Evolutionary conservation across 2,113 vertebrate genomes (phyloP).

Genomic region (Brevimyrus niger): DNA sequence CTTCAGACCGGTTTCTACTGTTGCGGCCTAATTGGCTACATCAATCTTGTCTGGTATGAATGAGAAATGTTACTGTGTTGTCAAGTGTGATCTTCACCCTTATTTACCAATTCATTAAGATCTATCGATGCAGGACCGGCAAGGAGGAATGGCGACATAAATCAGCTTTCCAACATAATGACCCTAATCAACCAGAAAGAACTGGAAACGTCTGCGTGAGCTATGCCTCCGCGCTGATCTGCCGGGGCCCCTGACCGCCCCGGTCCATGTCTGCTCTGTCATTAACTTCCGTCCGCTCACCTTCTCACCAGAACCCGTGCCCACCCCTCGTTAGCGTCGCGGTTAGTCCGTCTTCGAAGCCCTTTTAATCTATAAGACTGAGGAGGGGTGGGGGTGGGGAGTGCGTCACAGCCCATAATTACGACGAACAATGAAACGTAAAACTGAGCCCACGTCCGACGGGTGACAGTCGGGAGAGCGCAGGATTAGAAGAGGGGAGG

Average conservation of each 20-base stretch:
- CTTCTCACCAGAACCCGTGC: constrained; percentile 74
- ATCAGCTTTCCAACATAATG: constrained; percentile 98
- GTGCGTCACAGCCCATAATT: constrained; percentile 70
- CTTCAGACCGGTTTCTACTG: constrained; percentile 92
- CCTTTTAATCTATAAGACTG: constrained; percentile 69
- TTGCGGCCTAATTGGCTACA: constrained; percentile 99
- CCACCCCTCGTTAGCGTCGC: constrained; percentile 72
- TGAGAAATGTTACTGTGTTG: constrained; percentile 99
- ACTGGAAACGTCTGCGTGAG: constrained; percentile 99
- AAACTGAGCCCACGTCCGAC: constrained; percentile 31
- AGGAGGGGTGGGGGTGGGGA: constrained; percentile 50
- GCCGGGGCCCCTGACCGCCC: constrained; percentile 70
- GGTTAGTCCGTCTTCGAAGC: constrained; percentile 62
- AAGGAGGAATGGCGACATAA: constrained; percentile 99
- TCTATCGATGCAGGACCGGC: constrained; percentile 97
- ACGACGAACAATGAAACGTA: constrained; percentile 50
- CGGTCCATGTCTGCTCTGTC: constrained; percentile 79
- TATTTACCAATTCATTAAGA: constrained; percentile 99
- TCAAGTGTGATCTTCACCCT: constrained; percentile 99
- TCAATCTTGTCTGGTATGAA: constrained; percentile 99
- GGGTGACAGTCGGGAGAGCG: constrained; percentile 27
- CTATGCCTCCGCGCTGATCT: constrained; percentile 92
- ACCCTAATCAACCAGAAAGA: constrained; percentile 99
- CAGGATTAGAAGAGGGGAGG: constrained; percentile 1
- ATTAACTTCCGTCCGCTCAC: constrained; percentile 78